A percentile compares a stretch with the other conserved stretches of the same genome.
Conservation (phyloP, 92 coral and sea anemone species). For the Galaxea fascicularis region DNA sequence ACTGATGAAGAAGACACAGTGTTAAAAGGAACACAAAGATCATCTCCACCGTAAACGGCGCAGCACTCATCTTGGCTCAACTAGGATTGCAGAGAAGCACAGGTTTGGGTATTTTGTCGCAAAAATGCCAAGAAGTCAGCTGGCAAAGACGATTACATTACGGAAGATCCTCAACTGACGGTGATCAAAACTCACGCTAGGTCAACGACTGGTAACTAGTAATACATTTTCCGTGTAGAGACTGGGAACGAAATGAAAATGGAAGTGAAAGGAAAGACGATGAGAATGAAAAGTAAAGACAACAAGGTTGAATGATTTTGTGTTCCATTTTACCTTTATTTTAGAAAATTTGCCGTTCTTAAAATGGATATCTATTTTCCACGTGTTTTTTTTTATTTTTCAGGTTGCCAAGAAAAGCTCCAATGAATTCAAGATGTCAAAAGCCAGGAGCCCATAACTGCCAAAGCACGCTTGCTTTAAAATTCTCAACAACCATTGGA, state of each 20-base stretch:
- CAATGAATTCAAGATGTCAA: too few relatives aligned
- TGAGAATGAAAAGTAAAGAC: background rate
- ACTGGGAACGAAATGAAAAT: background rate
- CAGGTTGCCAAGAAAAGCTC: too few relatives aligned
- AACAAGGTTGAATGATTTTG: background rate
- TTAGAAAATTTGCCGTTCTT: background rate
- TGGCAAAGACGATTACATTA: background rate
- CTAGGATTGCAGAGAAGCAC: background rate
- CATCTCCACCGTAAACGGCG: conserved; percentile 94
- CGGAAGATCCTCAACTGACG: conserved; percentile 31
- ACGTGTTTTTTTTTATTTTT: too few relatives aligned
- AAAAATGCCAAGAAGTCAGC: background rate
- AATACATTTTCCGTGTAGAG: background rate
- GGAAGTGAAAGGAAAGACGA: background rate
- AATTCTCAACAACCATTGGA: too few relatives aligned
- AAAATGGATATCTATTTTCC: too few relatives aligned
- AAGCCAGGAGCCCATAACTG: too few relatives aligned
- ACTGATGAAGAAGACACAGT: conserved; percentile 92
- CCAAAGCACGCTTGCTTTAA: too few relatives aligned
- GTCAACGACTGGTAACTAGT: conserved; percentile 5
- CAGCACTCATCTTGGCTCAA: conserved; percentile 84
- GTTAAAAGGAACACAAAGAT: conserved; percentile 89
- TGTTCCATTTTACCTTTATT: background rate
- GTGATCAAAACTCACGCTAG: conserved; percentile 15
- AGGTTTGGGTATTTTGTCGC: background rate